phyloP scores from a whole-genome alignment of 2,113 vertebrate genomes.

The Clarias gariepinus region DNA sequence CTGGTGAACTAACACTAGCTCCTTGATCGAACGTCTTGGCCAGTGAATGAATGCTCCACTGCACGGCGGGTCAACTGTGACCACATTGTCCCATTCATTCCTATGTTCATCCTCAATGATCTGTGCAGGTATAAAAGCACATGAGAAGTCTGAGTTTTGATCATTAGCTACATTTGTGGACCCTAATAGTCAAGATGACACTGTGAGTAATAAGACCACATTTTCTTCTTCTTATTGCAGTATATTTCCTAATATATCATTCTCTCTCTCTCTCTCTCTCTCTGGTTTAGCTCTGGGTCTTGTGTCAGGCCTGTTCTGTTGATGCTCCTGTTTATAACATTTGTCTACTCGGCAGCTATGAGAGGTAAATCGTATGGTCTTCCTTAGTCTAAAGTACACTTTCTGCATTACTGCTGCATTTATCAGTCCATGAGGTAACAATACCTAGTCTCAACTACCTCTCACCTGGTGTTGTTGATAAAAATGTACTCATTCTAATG shows the following conservation, averaged over 20 bases:
- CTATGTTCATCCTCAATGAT: constrained; percentile 8
- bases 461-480: neutral
- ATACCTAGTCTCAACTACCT: neutral
- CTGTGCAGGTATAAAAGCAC: constrained; percentile 39
- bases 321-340: constrained; percentile 53
- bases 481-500: neutral
- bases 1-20: neutral
- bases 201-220: constrained; percentile 59
- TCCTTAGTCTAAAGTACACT: neutral
- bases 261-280: neutral
- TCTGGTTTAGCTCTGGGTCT: constrained; percentile 51
- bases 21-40: neutral
- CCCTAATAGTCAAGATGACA: constrained; percentile 61
- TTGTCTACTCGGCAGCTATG: constrained; percentile 54
- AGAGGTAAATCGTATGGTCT: constrained; percentile 60
- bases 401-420: neutral
- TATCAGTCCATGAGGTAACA: neutral
- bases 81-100: constrained; percentile 35
- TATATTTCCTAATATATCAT: too few species aligned
- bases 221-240: neutral
- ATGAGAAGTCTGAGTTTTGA: neutral
- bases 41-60: constrained; percentile 10
- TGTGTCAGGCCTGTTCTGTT: constrained; percentile 45
- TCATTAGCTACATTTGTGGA: neutral
- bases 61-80: constrained; percentile 22